Evolutionary conservation across 2,113 vertebrate species (phyloP).

Genomic region (Pseudorhombus dupliciocellatus): DNA sequence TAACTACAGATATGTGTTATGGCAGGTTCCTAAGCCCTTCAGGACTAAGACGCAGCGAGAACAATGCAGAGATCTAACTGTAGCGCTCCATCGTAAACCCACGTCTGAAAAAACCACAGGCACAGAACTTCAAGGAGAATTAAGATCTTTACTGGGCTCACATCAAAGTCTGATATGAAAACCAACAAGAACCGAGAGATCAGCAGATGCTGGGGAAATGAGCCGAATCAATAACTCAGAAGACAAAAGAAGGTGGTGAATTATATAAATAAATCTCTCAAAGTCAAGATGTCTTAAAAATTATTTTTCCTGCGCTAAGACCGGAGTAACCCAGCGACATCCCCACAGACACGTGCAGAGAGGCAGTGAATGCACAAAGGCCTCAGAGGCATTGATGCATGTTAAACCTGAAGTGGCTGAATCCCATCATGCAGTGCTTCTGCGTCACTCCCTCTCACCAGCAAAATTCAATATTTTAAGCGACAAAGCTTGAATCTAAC

Average conservation of each 20-base stretch:
- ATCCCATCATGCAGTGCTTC: constrained; percentile 11
- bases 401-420: constrained; percentile 21
- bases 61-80: constrained; percentile 20
- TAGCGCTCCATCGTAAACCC: constrained; percentile 37
- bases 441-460: constrained; percentile 1
- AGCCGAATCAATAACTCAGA: constrained; percentile 85
- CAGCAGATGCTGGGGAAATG: constrained; percentile 85
- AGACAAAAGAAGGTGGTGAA: constrained; percentile 55
- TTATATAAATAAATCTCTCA: neutral
- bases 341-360: constrained; percentile 29
- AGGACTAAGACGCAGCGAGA: constrained; percentile 9
- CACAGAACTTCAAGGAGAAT: constrained; percentile 51
- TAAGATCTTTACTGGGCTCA: constrained; percentile 45
- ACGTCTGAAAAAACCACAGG: constrained; percentile 34
- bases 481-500: constrained; percentile 15
- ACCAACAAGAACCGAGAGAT: constrained; percentile 41
- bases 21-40: constrained; percentile 1
- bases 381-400: constrained; percentile 34
- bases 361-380: constrained; percentile 43
- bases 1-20: constrained; percentile 11
- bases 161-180: constrained; percentile 58
- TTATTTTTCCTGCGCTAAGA: constrained; percentile 14
- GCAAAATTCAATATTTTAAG: constrained; percentile 10
- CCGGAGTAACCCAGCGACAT: constrained; percentile 9
- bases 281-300: neutral